Base-by-base conservation (phyloP, 2,888 invertebrate genomes). In the Sarcophaga rosellei region DNA sequence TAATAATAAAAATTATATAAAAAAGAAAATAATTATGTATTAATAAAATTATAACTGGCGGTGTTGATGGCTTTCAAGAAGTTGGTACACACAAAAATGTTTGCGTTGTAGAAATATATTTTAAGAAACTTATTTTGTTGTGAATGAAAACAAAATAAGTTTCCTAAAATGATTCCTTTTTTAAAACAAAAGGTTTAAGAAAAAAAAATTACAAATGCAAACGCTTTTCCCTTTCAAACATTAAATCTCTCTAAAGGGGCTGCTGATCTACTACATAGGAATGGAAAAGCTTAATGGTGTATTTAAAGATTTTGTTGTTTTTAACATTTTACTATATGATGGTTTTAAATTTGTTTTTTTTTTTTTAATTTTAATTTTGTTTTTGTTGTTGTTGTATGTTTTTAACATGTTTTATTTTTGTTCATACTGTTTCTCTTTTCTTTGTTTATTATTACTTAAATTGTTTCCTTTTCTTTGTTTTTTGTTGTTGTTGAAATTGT, bases 1-100 rank as follows among this genome's bases (percentile, higher is more conserved):
- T 47, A 47, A 53, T 35, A 10, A 35, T 35, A 35, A 25, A 47
- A 47, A 47, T 35, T 59, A 45, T 61, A 78, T n/a, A 63, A 53
- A 63, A 53, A 47, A 74, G 61, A 65, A 72, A 72, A 62, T 66
- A 15, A 47, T 77, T 61, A 78, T 53, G 4, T 15, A 53, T 53
- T 53, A 53, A 15, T 53, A 84, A 63, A 65, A 84, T 83, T 72
- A 75, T 63, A 79, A 79, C 65, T 86, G 74, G 75, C 84, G 78
- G 75, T 86, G 81, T 81, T 45, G 70, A 76, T 86, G 84, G 86
- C 78, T 81, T 68, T 44, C 47, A 47, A 23, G n/a, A 25, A n/a
- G 11, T 47, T 72, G 57, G 66, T 57, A 44, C 23, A 21, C 73
- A 44, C 11, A 69, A 68, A 82, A 21, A 63, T 15, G n/a, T 57